These are phyloP conservation scores for Encarsia formosa DNA, from an alignment of 2,888 invertebrate species.

Conservation along the genomic window DNA sequence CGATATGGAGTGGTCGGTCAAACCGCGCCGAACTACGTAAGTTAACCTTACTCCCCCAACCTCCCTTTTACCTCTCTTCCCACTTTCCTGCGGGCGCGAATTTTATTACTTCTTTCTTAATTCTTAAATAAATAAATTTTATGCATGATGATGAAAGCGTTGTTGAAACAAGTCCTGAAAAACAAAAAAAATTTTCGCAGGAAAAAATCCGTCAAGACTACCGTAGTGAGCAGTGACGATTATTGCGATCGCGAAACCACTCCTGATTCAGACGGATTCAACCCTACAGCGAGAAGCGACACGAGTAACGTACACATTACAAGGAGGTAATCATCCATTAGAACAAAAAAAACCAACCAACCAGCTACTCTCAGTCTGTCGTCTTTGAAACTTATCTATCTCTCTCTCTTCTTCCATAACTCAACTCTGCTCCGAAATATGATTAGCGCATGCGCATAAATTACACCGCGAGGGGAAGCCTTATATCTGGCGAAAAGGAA, in stretches of 20 bases:
- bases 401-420: background rate
- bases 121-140: no score
- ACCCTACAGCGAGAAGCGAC: constrained; percentile 5
- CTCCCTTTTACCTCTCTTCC: background rate
- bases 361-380: background rate
- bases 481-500: no score
- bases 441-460: background rate
- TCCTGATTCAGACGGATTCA: constrained; percentile 12
- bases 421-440: no score
- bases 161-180: no score
- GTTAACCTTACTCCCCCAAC: constrained; percentile 27
- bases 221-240: constrained; percentile 11
- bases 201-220: constrained; percentile 10
- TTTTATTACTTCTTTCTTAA: background rate
- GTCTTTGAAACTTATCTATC: background rate
- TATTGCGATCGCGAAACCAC: constrained; percentile 9
- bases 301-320: constrained; percentile 5
- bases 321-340: constrained; percentile 13
- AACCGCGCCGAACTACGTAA: constrained; percentile 51
- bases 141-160: no score
- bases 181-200: constrained; percentile 11
- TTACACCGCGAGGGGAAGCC: no score
- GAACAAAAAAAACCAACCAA: background rate
- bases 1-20: constrained; percentile 51
- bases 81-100: background rate